Evolutionary conservation across 2,888 invertebrate species (phyloP), one percentile per base, ranked within the genome.

Genomic region (Drosophila setosimentum): DNA sequence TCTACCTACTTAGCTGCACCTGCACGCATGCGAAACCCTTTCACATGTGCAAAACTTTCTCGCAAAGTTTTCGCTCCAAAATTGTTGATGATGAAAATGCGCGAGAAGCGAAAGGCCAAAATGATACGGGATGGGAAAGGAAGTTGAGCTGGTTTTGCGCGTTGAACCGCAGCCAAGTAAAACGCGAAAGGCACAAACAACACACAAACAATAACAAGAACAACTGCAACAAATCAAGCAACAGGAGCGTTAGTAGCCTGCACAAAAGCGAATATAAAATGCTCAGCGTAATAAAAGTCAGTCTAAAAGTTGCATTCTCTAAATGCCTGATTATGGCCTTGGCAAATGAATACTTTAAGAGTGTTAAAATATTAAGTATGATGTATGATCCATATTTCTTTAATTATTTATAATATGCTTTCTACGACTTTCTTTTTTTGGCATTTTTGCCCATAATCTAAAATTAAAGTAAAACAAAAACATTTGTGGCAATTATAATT

Each of bases 11-110:
- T 82, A 76, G 73, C 78, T 90, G 89, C 83, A 85, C 82, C 84
- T 84, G 87, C 84, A 90, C 85, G 91, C 91, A 87, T 91, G 78
- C 77, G 84, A 87, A 84, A 90, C 84, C 89, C 84, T 84, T 90
- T 90, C 87, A 80, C 89, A 90, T 90, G 90, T 84, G 89, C 54
- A 81, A 73, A 81, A 88, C 58, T 78, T 89, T 87, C 74, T 71
- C 71, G 50, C 60, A 88, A 86, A 86, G 91, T 90, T 90, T 90
- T 87, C 64, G 68, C 57, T 66, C 55, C 71, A 55, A 84, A 89
- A 84, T 87, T 89, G 89, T 87, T 90, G 87, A 84, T 83, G 85
- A 90, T 89, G 87, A 89, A 89, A 84, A 84, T 76, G 89, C 65
- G 71, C 77, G 71, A 63, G 78, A 67, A 50, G 73, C 60, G 63